Percentiles rank a stretch among this genome's conserved stretches.
Conservation (phyloP, 2,113 vertebrate genomes). For the Cebidichthys violaceus region DNA sequence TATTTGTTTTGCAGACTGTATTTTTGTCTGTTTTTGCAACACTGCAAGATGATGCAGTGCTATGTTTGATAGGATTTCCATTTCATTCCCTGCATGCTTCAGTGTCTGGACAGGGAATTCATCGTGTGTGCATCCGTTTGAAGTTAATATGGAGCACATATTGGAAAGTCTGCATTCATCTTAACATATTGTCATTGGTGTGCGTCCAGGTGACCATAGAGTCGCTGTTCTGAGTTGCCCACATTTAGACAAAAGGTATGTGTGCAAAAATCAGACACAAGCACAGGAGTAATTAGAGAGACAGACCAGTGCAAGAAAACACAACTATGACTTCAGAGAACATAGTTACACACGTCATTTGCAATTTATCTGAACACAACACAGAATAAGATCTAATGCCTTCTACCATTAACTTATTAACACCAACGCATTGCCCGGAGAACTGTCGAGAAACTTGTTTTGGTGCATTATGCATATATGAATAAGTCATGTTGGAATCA, state of each 20-base stretch:
- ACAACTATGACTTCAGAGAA: constrained; percentile 74
- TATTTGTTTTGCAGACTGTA: constrained; percentile 58
- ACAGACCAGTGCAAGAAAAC: constrained; percentile 73
- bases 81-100: constrained; percentile 81
- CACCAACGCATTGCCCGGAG: constrained; percentile 39
- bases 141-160: constrained; percentile 75
- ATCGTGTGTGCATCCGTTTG: constrained; percentile 71
- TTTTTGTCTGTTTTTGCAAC: constrained; percentile 55
- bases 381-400: constrained; percentile 64
- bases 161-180: constrained; percentile 79
- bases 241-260: constrained; percentile 66
- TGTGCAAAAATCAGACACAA: constrained; percentile 65
- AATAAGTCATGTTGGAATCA: constrained; percentile 51
- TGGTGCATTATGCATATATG: constrained; percentile 55
- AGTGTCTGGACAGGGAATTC: constrained; percentile 76
- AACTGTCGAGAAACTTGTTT: constrained; percentile 41
- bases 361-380: constrained; percentile 69
- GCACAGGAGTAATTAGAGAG: constrained; percentile 72
- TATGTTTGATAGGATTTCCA: constrained; percentile 74
- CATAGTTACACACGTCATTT: constrained; percentile 64
- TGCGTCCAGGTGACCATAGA: constrained; percentile 78
- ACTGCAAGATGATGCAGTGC: constrained; percentile 54
- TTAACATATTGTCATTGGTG: constrained; percentile 74
- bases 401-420: constrained; percentile 66
- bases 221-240: constrained; percentile 49